A percentile compares a stretch with the other conserved stretches of the same genome.
Conservation (phyloP, 2,113 vertebrate species). For the Corythoichthys intestinalis region DNA sequence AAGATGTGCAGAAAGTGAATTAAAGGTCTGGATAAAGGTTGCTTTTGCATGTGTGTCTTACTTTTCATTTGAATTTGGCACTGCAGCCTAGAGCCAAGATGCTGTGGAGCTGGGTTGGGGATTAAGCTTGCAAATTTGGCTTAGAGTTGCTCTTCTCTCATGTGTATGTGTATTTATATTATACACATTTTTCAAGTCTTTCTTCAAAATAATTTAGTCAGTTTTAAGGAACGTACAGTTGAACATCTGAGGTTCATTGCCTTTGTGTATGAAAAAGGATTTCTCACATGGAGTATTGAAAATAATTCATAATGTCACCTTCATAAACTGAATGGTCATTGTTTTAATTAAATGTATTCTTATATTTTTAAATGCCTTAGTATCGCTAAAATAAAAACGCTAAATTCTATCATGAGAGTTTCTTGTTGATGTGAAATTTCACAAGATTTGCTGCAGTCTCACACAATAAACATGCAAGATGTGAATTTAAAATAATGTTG, state of each 20-base stretch:
- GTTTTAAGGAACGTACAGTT: background rate
- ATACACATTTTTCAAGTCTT: background rate
- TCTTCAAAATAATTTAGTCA: background rate
- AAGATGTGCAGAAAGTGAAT: slow-evolving; percentile 31
- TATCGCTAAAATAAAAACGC: no score
- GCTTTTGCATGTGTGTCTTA: slow-evolving; percentile 27
- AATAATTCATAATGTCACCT: background rate
- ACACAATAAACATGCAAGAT: no score
- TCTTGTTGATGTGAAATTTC: no score
- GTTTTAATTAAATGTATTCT: background rate
- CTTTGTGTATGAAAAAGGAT: background rate
- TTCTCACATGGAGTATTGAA: background rate
- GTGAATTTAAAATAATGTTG: no score
- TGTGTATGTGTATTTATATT: slow-evolving; percentile 9
- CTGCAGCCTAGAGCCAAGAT: slow-evolving; percentile 36
- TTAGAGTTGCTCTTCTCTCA: slow-evolving; percentile 40
- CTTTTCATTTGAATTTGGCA: slow-evolving; percentile 47
- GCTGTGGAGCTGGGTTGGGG: slow-evolving; percentile 42
- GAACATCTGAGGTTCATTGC: background rate
- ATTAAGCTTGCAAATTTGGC: slow-evolving; percentile 58
- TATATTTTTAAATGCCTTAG: background rate
- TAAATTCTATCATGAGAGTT: no score
- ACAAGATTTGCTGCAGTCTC: no score
- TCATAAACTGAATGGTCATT: background rate
- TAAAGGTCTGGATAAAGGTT: slow-evolving; percentile 37